Evolutionary conservation across 2,888 invertebrate species (phyloP).

Genomic region (Ichneumoninae sp.): DNA sequence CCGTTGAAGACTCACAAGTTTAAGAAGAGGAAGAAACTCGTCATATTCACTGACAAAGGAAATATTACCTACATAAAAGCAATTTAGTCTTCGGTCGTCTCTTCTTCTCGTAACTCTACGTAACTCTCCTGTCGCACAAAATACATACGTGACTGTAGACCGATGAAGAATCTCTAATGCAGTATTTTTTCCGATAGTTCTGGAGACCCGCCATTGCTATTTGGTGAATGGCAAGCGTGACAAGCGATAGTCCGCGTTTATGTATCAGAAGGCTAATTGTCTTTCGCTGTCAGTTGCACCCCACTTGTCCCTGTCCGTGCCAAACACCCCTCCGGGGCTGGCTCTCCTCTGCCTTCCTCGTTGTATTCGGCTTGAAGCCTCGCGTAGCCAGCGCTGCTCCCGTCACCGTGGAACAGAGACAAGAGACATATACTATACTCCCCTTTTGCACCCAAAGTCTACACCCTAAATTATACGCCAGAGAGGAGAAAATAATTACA

Average conservation of each 20-base stretch:
- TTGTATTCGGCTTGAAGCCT: slow-evolving; percentile 61
- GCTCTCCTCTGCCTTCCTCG: slow-evolving; percentile 59
- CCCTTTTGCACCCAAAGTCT: slow-evolving; percentile 70
- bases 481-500: slow-evolving; percentile 84
- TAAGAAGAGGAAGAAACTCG: slow-evolving; percentile 62
- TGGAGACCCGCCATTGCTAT: slow-evolving; percentile 35
- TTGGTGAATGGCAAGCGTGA: slow-evolving; percentile 48
- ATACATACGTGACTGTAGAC: slow-evolving; percentile 35
- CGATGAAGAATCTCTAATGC: neutral
- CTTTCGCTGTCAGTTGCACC: slow-evolving; percentile 84
- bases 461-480: slow-evolving; percentile 82
- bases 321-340: slow-evolving; percentile 81
- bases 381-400: slow-evolving; percentile 56
- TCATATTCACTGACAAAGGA: slow-evolving; percentile 65
- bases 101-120: slow-evolving; percentile 11
- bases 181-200: slow-evolving; percentile 24
- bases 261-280: slow-evolving; percentile 84
- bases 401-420: slow-evolving; percentile 59
- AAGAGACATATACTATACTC: slow-evolving; percentile 67
- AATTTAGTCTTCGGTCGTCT: slow-evolving; percentile 17
- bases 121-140: slow-evolving; percentile 34
- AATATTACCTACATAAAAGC: slow-evolving; percentile 66
- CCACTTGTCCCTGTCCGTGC: slow-evolving; percentile 83
- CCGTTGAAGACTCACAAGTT: slow-evolving; percentile 37
- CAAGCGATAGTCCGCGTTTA: slow-evolving; percentile 67